Evolutionary conservation across 1,140 invertebrate species (phyloP).

Genomic region (Monochamus saltuarius): DNA sequence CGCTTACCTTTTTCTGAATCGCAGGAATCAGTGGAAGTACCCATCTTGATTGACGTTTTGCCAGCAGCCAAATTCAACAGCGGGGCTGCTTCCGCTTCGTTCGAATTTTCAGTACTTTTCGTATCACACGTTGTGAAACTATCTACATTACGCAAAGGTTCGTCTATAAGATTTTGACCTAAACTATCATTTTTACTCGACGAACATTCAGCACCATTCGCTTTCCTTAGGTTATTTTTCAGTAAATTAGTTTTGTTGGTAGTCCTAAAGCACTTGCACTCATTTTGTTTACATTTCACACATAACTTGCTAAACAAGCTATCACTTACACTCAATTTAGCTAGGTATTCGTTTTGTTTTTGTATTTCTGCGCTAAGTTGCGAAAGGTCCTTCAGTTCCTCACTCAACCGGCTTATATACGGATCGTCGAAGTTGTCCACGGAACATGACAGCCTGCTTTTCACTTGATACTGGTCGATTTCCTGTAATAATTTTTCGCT

Average conservation of each 20-base stretch:
- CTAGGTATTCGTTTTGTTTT: slow-evolving; percentile 54
- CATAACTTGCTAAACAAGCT: slow-evolving; percentile 29
- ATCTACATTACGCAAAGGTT: slow-evolving; percentile 6
- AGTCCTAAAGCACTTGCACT: slow-evolving; percentile 2
- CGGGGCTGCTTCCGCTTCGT: neutral
- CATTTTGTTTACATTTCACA: slow-evolving; percentile 24
- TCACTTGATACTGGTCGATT: slow-evolving; percentile 66
- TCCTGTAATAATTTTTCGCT: slow-evolving; percentile 72
- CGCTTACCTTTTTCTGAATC: slow-evolving; percentile 47
- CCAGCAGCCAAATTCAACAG: neutral
- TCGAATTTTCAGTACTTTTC: neutral
- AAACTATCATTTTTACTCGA: neutral
- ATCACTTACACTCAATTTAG: slow-evolving; percentile 49
- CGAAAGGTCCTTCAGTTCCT: slow-evolving; percentile 58
- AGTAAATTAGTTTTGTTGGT: neutral
- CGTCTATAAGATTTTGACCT: neutral
- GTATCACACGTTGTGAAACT: slow-evolving; percentile 1
- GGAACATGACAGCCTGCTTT: slow-evolving; percentile 37
- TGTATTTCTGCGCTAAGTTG: slow-evolving; percentile 60
- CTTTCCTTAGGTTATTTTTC: neutral
- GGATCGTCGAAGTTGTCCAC: slow-evolving; percentile 61
- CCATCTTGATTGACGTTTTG: slow-evolving; percentile 29
- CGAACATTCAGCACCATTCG: slow-evolving; percentile 5
- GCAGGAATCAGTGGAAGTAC: slow-evolving; percentile 44
- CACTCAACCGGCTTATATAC: slow-evolving; percentile 58